Conservation (phyloP, 2,797 vertebrate genomes). For the Apogon talboti region DNA sequence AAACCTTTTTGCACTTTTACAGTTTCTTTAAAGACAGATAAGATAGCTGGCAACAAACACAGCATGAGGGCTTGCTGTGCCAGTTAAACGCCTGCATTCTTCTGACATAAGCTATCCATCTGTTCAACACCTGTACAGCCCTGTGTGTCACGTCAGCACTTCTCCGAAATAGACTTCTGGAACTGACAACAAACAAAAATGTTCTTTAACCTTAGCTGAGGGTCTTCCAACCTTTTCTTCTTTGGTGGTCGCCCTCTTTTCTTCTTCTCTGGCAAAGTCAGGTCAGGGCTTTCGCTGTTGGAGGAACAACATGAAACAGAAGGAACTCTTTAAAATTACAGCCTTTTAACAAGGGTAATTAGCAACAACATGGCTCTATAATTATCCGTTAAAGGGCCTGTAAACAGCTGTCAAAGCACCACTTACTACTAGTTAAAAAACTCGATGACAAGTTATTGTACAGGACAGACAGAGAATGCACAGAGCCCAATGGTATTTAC, state of each 20-base stretch:
- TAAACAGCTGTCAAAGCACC: constrained; percentile 33
- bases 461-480: background rate
- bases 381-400: constrained; percentile 27
- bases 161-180: background rate
- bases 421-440: constrained; percentile 7
- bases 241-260: constrained; percentile 95
- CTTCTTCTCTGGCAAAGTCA: constrained; percentile 80
- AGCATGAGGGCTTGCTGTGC: background rate
- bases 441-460: background rate
- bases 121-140: constrained; percentile 24
- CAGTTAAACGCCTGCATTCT: constrained; percentile 5
- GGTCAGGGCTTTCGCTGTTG: constrained; percentile 70
- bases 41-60: constrained; percentile 3
- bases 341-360: constrained; percentile 31
- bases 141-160: background rate
- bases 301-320: constrained; percentile 3
- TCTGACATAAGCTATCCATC: constrained; percentile 10
- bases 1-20: too few species aligned
- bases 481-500: constrained; percentile 62
- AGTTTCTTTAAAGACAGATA: too few species aligned
- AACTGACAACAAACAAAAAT: constrained; percentile 5
- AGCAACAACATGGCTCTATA: constrained; percentile 11
- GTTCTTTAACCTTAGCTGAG: constrained; percentile 78
- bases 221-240: constrained; percentile 89
- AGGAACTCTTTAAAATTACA: constrained; percentile 20